These are phyloP conservation scores for Phenacoccus solenopsis DNA, from an alignment of 1,140 invertebrate genomes.

Conservation along the genomic window DNA sequence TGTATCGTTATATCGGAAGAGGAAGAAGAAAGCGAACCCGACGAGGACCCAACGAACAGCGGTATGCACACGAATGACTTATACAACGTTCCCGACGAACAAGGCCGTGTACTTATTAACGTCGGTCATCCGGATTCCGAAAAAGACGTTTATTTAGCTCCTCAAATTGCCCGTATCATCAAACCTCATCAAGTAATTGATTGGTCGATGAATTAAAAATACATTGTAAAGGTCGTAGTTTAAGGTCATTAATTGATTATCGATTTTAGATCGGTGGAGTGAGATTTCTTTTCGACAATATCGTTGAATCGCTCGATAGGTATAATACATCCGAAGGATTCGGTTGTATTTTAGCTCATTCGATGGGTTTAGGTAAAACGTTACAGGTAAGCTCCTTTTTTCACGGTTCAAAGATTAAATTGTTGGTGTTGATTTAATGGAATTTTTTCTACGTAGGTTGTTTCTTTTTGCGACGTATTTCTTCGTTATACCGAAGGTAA, in stretches of 20 bases:
- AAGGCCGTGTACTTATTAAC: constrained; percentile 87
- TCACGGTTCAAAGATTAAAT: too few species aligned
- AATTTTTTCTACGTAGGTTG: constrained; percentile 38
- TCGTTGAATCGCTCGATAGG: constrained; percentile 79
- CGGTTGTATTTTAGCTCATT: constrained; percentile 96
- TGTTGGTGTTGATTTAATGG: background rate
- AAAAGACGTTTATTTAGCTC: constrained; percentile 83
- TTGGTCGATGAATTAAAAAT: too few species aligned
- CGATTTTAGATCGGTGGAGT: constrained; percentile 78
- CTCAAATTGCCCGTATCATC: constrained; percentile 80
- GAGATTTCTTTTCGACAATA: constrained; percentile 90
- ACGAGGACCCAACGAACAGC: constrained; percentile 50
- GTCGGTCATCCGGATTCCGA: constrained; percentile 89
- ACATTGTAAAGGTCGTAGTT: background rate
- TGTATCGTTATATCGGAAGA: constrained; percentile 61
- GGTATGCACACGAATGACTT: constrained; percentile 78
- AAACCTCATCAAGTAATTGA: constrained; percentile 89
- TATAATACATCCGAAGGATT: constrained; percentile 84
- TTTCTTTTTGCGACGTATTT: constrained; percentile 93
- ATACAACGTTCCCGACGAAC: constrained; percentile 83
- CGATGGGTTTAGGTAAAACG: constrained; percentile 99
- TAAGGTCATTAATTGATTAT: constrained; percentile 22
- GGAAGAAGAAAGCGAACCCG: constrained; percentile 43
- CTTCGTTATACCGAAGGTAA: constrained; percentile 76
- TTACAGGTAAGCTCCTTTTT: constrained; percentile 50